Base-by-base conservation (phyloP, 1,140 invertebrate genomes). In the Diorhabda carinulata region DNA sequence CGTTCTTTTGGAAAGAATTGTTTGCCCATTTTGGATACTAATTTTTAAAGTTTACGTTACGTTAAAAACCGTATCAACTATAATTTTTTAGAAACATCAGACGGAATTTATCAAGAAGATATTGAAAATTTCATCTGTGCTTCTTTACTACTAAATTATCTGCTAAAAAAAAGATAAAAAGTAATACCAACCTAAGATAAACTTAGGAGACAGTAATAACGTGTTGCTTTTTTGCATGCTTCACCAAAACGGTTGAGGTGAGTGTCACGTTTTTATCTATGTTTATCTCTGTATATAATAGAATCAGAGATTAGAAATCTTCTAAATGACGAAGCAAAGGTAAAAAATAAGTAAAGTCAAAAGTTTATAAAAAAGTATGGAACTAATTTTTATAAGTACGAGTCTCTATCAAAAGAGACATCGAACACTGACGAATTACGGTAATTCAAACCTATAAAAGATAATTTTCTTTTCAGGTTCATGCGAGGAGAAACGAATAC, bases 401-500 rank as follows among this genome's bases (percentile, higher is more conserved):
- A 25, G 25, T 25, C 25, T 25, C 1, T 1, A 25, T 25, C 25
- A 25, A 25, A 25, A 25, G 1, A 25, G 25, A 25, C 25, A 25
- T 25, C 25, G 1, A 25, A 25, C 25, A 25, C 25, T 25, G 25
- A 25, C 25, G 25, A 25, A 25, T 25, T 25, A 25, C 25, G 25
- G 25, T 25, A 25, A 25, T 25, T 25, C 0, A 0, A 25, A 25
- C 25, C 25, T 25, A 25, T 25, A 25, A 25, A 25, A 25, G 25
- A 25, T 25, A 25, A 25, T 25, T 25, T 25, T 25, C 41, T 3
- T 74, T 74, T 9, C 78, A 91, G 90, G 84, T 93, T 94, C 85
- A 91, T 92, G 86, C 87, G 89, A 72, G 92, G 90, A 63, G 92
- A 93, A 83, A 85, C 90, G 52, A 87, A 83, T 75, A 71, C 76